Evolutionary conservation across 2,113 vertebrate genomes (phyloP), one percentile per base, ranked within the genome.

Genomic region (Periophthalmus modestus): DNA sequence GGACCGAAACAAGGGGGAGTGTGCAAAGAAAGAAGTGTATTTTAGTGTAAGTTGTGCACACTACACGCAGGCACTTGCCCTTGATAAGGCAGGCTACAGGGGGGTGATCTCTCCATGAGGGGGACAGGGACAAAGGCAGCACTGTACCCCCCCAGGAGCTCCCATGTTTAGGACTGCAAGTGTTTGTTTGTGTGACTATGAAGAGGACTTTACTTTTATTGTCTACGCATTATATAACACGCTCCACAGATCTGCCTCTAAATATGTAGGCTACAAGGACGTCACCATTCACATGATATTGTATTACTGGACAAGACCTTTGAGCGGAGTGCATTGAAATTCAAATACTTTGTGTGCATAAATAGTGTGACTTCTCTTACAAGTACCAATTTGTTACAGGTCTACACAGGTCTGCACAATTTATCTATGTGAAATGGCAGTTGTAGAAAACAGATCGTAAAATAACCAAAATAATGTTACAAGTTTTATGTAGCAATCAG

Each of bases 41-140:
- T 78, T 61, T 66, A 85, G 69, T 85, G n/a, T 75, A 88, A 80
- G 87, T 86, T 88, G 77, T 82, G 46, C 58, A 75, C 77, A 66
- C 66, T 68, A 82, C 91, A 1, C 93, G 92, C 87, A 84, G 86
- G 83, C 89, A 93, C 93, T 93, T 92, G 92, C 90, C 93, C 88
- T 89, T 91, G 85, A 90, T 87, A 76, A 87, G 82, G 86, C 75
- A 74, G 76, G 79, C 83, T 77, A 63, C 71, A 77, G 77, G 71
- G 71, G 74, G 85, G 88, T 90, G 87, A 92, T 91, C 87, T 89
- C 86, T 91, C 84, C 71, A 61, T 65, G 82, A 88, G 82, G 83
- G 88, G 88, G 84, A 87, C 91, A 86, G 83, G 91, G 82, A 92
- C 90, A 92, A 92, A 92, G 86, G 82, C 78, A 77, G 77, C 72